phyloP scores from a whole-genome alignment of 2,113 vertebrate species.

The Hippocampus abdominalis region DNA sequence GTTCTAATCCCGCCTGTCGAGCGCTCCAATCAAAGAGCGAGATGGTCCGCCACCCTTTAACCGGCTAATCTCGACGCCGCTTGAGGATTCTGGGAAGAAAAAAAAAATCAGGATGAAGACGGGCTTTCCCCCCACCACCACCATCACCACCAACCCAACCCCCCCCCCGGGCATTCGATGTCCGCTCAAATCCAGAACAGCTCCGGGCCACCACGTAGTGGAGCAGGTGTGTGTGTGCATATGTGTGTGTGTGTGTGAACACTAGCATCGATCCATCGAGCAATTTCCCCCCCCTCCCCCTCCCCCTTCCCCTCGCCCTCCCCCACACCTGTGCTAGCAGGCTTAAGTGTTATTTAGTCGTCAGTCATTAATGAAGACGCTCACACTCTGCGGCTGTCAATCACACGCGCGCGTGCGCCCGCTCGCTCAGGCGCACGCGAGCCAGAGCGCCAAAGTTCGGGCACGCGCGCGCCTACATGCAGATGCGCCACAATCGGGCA shows the following conservation, averaged over 20 bases:
- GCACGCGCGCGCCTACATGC: too few relatives aligned
- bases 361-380: constrained; percentile 71
- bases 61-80: constrained; percentile 55
- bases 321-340: constrained; percentile 30
- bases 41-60: constrained; percentile 54
- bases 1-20: constrained; percentile 70
- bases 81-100: constrained; percentile 59
- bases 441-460: background rate
- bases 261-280: constrained; percentile 69
- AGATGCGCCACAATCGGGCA: too few relatives aligned
- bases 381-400: constrained; percentile 58
- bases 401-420: constrained; percentile 17
- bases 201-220: constrained; percentile 48
- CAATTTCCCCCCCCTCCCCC: constrained; percentile 40
- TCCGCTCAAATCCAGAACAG: constrained; percentile 53
- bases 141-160: background rate
- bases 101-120: background rate
- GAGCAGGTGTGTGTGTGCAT: constrained; percentile 29
- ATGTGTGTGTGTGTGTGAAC: constrained; percentile 14
- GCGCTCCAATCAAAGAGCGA: constrained; percentile 59
- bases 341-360: constrained; percentile 71
- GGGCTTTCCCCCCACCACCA: background rate
- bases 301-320: constrained; percentile 2
- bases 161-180: constrained; percentile 39
- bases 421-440: background rate